Base-by-base conservation (phyloP, 2,113 vertebrate species). In the Amblyornis subalaris region DNA sequence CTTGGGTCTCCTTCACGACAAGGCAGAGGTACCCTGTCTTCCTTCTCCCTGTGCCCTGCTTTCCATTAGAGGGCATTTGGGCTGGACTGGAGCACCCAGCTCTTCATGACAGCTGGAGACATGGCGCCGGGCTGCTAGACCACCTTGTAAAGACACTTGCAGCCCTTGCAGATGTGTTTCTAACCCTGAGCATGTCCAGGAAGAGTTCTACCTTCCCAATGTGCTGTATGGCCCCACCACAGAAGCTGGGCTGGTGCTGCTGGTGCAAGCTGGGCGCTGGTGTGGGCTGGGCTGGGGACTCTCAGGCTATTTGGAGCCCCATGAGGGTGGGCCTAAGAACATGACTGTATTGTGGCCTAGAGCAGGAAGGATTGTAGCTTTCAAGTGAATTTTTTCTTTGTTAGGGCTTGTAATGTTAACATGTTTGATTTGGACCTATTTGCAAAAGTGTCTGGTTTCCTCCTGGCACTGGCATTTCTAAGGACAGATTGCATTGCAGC, bases 271-370 rank as follows among this genome's bases (percentile, higher is more conserved):
- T 57, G 60, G 33, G 28, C 7, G 2, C 42, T 28, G 45, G 24
- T 2, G 2, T 58, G 38, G 0, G 2, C 47, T 53, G 86, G 38
- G 5, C 54, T 60, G 84, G 31, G 35, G 9, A 12, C 9, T 10
- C 51, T 9, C 0, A 2, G 36, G 45, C 36, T 51, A 0, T 47
- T 65, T 40, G 29, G 45, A 85, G 57, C 28, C 35, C 1, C 0
- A 1, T 5, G 51, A 42, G 70, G 76, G 47, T 69, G 44, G 81
- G 18, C 45, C 65, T 26, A 6, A 22, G 55, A 29, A 45, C 8
- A 2, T 17, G 50, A 9, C 45, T 38, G 9, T 48, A 1, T 51
- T 15, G 11, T 29, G 60, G 33, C 67, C 87, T 77, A 5, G 17
- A 48, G 50, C 62, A 64, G 88, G 95, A 80, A n/a, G 81, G 64